A percentile compares a stretch with the other conserved stretches of the same genome.
Conservation (phyloP, 2,113 vertebrate species). For the Girardinichthys multiradiatus region DNA sequence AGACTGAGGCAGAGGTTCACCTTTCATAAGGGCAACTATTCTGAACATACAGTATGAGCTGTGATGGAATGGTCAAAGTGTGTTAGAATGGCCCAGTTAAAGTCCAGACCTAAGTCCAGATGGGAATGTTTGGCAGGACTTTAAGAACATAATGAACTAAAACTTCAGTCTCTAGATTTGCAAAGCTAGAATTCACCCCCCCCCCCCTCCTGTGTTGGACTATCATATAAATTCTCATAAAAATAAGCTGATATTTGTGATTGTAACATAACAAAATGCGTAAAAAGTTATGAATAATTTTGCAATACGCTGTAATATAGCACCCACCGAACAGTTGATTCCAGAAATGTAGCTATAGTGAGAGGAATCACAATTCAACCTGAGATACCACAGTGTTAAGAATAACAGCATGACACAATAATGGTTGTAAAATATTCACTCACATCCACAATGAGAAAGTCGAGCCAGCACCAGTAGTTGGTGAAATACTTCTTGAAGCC, state of each 20-base stretch:
- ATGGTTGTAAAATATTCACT: constrained; percentile 54
- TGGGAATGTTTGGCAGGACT: too few relatives aligned
- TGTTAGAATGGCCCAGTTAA: too few relatives aligned
- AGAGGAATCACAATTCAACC: constrained; percentile 1
- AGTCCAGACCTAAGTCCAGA: too few relatives aligned
- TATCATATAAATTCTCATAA: neutral
- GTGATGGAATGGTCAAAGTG: too few relatives aligned
- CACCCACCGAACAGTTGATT: constrained; percentile 23
- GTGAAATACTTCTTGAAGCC: constrained; percentile 99
- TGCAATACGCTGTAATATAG: neutral
- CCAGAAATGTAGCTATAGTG: constrained; percentile 8
- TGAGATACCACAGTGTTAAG: neutral
- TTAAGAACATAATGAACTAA: too few relatives aligned
- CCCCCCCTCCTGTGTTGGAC: too few relatives aligned
- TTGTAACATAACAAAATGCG: neutral
- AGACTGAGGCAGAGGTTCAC: too few relatives aligned
- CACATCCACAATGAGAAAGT: constrained; percentile 92
- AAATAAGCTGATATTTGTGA: neutral
- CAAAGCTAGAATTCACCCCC: too few relatives aligned
- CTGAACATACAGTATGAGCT: too few relatives aligned
- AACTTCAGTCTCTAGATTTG: too few relatives aligned
- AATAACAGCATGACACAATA: neutral
- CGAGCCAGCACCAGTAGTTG: constrained; percentile 98
- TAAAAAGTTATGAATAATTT: neutral
- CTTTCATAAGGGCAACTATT: too few relatives aligned